Percentiles rank a stretch among this genome's conserved stretches.
Conservation (phyloP, 2,113 vertebrate genomes). For the Larimichthys polyactis region DNA sequence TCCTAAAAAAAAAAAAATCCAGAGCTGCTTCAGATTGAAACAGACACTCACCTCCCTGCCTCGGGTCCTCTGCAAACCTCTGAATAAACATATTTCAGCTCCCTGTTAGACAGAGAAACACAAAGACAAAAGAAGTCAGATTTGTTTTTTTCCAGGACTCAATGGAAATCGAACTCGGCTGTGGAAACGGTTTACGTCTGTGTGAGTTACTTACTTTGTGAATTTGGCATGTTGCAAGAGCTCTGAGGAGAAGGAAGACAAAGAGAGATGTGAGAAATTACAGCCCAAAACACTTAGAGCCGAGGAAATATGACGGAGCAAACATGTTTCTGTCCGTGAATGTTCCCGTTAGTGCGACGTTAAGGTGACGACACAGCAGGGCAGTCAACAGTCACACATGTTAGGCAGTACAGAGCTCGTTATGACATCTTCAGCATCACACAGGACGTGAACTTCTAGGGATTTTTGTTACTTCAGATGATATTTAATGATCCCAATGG, state of each 20-base stretch:
- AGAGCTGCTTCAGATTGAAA: neutral
- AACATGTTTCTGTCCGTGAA: neutral
- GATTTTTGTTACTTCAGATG: constrained; percentile 16
- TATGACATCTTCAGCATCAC: neutral
- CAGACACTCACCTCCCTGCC: constrained; percentile 92
- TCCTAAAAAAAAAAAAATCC: no score
- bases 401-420: neutral
- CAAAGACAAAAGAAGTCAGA: constrained; percentile 17
- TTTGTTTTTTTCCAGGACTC: no score
- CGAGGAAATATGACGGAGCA: neutral
- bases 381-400: neutral
- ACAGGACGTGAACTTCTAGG: neutral
- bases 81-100: constrained; percentile 98
- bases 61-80: constrained; percentile 97
- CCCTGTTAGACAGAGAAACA: constrained; percentile 82
- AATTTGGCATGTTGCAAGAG: constrained; percentile 98
- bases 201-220: constrained; percentile 92
- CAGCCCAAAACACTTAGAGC: neutral
- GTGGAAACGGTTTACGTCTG: neutral
- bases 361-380: constrained; percentile 12
- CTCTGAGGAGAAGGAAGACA: constrained; percentile 83
- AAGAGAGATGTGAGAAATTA: constrained; percentile 3
- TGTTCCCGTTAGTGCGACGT: neutral
- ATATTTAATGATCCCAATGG: constrained; percentile 13
- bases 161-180: neutral